Evolutionary conservation across 2,113 vertebrate genomes (phyloP), one percentile per base, ranked within the genome.

Genomic region (Pelmatolapia mariae): DNA sequence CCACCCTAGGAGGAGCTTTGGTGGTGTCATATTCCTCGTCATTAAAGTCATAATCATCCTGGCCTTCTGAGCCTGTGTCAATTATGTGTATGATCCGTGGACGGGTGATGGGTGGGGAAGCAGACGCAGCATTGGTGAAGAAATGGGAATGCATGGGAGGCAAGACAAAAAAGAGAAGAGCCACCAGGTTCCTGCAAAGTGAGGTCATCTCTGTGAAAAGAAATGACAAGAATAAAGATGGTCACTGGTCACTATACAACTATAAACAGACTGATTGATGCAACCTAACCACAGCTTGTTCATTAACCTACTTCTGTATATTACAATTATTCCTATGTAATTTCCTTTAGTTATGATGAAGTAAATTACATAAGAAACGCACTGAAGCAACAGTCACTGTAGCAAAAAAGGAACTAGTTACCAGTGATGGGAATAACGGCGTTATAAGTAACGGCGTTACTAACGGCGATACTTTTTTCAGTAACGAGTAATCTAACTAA

Each of bases 201-300:
- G 92, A 90, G 29, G 3, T 89, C 93, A 96, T 95, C 12, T 91
- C 95, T 95, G 33, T 73, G 31, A 73, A 85, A 3, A 89, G 61
- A 93, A 71, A 91, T 85, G 10, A 91, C 4, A 92, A 45, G 40
- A 59, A 4, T 16, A 73, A 38, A 15, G 13, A 16, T 31, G 15
- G 13, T 76, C 1, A 15, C 18, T 45, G 19, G 19, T 80, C 7
- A 29, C 29, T 76, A 10, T 18, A 84, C 10, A 85, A 4, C 12
- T 7, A 76, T 26, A 73, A 73, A 73, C 2, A 15, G 8, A 76
- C 13, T 43, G n/a, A 73, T 16, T 43, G 63, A 71, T 22, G n/a
- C 66, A 43, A 71, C 36, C n/a, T 71, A 9, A 71, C 66, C 63
- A 24, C 12, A 40, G 36, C 63, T 71, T 47, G 24, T 73, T 47